Conservation (phyloP, 2,113 vertebrate genomes). For the Oryzias celebensis region DNA sequence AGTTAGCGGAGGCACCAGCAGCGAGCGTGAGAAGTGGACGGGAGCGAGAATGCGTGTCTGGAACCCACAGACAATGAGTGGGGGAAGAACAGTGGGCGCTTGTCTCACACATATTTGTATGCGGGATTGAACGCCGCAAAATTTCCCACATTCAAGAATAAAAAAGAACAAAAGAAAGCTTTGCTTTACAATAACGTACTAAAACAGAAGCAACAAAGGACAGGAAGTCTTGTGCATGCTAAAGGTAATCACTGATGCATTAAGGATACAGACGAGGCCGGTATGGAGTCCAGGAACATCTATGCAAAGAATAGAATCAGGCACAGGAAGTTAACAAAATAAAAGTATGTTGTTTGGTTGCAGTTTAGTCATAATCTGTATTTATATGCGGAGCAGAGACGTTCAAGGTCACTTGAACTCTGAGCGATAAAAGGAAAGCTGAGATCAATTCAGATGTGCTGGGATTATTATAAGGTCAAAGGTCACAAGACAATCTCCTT, state of each 20-base stretch:
- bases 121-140: slow-evolving; percentile 17
- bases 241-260: background rate
- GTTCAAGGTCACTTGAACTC: background rate
- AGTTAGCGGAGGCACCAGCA: slow-evolving; percentile 21
- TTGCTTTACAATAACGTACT: background rate
- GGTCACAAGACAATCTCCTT: slow-evolving; percentile 16
- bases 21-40: slow-evolving; percentile 27
- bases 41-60: background rate
- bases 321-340: no score
- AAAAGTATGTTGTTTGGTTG: no score
- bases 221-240: slow-evolving; percentile 1
- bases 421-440: slow-evolving; percentile 6
- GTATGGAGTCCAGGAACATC: background rate
- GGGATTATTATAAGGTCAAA: slow-evolving; percentile 25
- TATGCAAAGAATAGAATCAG: no score
- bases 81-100: slow-evolving; percentile 43
- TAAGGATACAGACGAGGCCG: background rate
- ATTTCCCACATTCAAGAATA: slow-evolving; percentile 48
- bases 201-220: background rate
- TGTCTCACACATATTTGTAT: slow-evolving; percentile 52
- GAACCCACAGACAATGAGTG: slow-evolving; percentile 15
- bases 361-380: background rate
- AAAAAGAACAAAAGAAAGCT: slow-evolving; percentile 9
- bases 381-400: background rate
- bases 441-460: slow-evolving; percentile 24